These are phyloP conservation scores for Zaprionus taronus DNA, from an alignment of 1,140 invertebrate species.

Conservation along the genomic window DNA sequence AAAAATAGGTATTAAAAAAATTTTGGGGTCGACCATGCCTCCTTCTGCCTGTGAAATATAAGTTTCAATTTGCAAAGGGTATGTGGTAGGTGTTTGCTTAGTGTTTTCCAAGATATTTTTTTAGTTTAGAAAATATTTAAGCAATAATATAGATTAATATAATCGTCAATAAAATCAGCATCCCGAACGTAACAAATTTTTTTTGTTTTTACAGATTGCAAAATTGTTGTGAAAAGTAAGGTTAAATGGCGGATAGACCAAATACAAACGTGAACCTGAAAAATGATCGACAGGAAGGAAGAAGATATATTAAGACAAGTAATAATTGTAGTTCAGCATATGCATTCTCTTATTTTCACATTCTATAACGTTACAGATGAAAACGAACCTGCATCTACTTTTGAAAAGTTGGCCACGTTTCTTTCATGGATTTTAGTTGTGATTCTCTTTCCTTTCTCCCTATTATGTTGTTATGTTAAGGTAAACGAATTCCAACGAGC, in stretches of 20 bases:
- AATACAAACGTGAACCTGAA: neutral
- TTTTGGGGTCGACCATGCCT: no score
- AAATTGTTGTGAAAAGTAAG: neutral
- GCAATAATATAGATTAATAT: no score
- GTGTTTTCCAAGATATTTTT: no score
- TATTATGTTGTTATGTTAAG: constrained; percentile 91
- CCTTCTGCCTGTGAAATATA: no score
- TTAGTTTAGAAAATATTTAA: no score
- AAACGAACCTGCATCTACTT: neutral
- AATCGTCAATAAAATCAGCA: no score
- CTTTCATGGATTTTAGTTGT: constrained; percentile 90
- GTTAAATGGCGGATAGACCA: neutral
- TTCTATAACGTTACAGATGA: constrained; percentile 37
- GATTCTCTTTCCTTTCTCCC: constrained; percentile 91
- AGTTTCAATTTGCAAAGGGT: no score
- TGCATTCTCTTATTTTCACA: neutral
- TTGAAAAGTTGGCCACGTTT: constrained; percentile 90
- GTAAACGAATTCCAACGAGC: constrained; percentile 90
- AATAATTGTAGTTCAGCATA: neutral
- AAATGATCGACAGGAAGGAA: constrained; percentile 9
- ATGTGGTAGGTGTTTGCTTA: no score
- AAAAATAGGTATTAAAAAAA: no score
- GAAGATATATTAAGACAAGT: constrained; percentile 23
- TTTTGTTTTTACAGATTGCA: neutral
- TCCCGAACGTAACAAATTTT: neutral